These are phyloP conservation scores for Typhlichthys subterraneus DNA, from an alignment of 2,797 vertebrate species.

Conservation along the genomic window DNA sequence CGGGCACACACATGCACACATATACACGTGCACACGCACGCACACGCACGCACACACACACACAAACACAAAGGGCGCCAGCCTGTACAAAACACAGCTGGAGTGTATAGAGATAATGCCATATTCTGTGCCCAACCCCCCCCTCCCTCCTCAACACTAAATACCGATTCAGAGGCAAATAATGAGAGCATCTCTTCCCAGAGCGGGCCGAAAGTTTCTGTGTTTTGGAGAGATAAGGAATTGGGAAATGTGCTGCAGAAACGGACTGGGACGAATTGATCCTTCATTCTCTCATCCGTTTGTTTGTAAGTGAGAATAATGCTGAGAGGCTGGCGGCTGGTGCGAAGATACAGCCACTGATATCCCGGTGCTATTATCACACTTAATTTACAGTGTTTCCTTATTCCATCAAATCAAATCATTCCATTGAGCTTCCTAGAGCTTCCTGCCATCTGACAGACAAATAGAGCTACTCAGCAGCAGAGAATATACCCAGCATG, in stretches of 20 bases:
- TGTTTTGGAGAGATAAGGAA: slow-evolving; percentile 75
- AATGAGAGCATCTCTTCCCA: slow-evolving; percentile 60
- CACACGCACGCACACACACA: slow-evolving; percentile 16
- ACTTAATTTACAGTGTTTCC: slow-evolving; percentile 26
- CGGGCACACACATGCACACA: slow-evolving; percentile 15
- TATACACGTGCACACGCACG: slow-evolving; percentile 7
- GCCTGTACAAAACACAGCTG: slow-evolving; percentile 60
- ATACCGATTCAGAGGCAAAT: slow-evolving; percentile 66
- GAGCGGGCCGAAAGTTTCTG: slow-evolving; percentile 63
- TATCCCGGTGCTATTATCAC: slow-evolving; percentile 40
- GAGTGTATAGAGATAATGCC: slow-evolving; percentile 69
- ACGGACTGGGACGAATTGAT: slow-evolving; percentile 69
- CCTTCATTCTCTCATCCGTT: slow-evolving; percentile 59
- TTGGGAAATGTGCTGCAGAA: slow-evolving; percentile 61
- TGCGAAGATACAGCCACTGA: slow-evolving; percentile 57
- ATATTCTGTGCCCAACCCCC: slow-evolving; percentile 42
- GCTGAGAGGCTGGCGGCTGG: slow-evolving; percentile 37
- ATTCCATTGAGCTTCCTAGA: slow-evolving; percentile 29
- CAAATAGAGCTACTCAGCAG: slow-evolving; percentile 25
- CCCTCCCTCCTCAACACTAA: slow-evolving; percentile 26
- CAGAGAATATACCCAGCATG: slow-evolving; percentile 28
- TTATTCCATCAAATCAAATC: slow-evolving; percentile 26
- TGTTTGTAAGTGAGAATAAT: slow-evolving; percentile 65
- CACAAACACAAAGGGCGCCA: slow-evolving; percentile 29
- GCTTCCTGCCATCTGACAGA: slow-evolving; percentile 41